phyloP scores from a whole-genome alignment of 2,797 vertebrate species.

The Masticophis lateralis region DNA sequence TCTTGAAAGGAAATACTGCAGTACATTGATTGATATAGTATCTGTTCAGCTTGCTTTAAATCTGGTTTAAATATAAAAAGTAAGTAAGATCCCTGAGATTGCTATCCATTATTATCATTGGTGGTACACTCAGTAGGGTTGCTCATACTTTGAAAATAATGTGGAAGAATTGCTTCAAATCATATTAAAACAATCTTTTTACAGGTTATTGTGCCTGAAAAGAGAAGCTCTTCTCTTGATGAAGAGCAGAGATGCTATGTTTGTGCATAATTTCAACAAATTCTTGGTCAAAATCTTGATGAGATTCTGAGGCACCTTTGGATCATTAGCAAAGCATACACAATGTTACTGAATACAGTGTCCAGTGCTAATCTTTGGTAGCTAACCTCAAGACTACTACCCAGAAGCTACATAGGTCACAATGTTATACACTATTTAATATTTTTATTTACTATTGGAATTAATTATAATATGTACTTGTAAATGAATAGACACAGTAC shows the following conservation, averaged over 20 bases:
- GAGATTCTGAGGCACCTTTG: background rate
- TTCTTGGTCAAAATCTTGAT: background rate
- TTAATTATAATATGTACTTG: background rate
- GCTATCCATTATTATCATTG: background rate
- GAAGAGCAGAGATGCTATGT: background rate
- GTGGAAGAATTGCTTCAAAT: background rate
- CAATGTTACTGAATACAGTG: background rate
- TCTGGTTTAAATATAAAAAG: background rate
- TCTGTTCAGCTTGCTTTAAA: background rate
- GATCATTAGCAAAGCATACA: background rate
- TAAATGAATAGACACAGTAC: background rate
- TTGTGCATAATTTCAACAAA: background rate
- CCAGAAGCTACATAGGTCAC: background rate
- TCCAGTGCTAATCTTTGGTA: background rate
- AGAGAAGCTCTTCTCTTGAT: background rate
- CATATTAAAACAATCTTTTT: background rate
- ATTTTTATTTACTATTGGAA: background rate
- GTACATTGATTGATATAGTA: background rate
- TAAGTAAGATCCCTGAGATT: background rate
- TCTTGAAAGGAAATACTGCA: background rate
- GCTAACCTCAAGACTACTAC: background rate
- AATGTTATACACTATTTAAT: background rate
- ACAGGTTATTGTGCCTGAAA: background rate
- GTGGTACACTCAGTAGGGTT: background rate
- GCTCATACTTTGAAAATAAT: background rate